Base-by-base conservation (phyloP, 2,888 invertebrate species). In the Agrotis puta region DNA sequence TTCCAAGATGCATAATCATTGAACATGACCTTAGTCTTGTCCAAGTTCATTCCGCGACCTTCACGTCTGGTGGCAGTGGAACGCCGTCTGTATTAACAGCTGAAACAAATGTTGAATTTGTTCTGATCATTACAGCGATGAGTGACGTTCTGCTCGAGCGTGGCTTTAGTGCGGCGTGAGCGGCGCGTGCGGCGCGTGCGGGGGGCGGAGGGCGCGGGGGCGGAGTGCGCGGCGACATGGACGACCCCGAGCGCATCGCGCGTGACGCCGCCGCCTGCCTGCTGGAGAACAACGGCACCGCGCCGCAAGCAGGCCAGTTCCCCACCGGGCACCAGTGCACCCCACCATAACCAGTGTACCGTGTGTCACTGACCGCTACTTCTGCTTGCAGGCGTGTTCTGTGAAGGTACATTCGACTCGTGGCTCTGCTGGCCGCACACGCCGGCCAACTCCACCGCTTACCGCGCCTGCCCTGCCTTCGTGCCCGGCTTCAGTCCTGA, bases 391-490 rank as follows among this genome's bases (percentile, higher is more conserved):
- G 97, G 95, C 27, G 84, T 94, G 57, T 97, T 96, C 93, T 98
- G 98, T 92, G 96, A 96, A 58, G 97, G 97, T 80, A 97, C 97
- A 43, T 98, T 97, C 94, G 98, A 98, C 94, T 97, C 97, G 64
- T 98, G 98, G 98, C 97, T 97, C 39, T 98, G 98, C 92, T 97
- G 97, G 97, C 97, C 97, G 77, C 97, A 97, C 95, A 98, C 98
- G 18, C 94, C 96, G 51, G 96, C 97, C 86, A 98, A 98, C 85
- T 89, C 94, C 82, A 96, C 97, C 68, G 98, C 97, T 51, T 97
- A 94, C 92, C 97, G 97, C 80, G 96, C 94, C 72, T 98, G 98
- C 90, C 98, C 98, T n/a, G 96, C 92, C 83, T 98, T 98, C 92
- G 97, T 98, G 85, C 96, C 97, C 61, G 98, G 98, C 86, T 98